Conservation (phyloP, 2,888 invertebrate species). For the Yponomeuta plumbellus region DNA sequence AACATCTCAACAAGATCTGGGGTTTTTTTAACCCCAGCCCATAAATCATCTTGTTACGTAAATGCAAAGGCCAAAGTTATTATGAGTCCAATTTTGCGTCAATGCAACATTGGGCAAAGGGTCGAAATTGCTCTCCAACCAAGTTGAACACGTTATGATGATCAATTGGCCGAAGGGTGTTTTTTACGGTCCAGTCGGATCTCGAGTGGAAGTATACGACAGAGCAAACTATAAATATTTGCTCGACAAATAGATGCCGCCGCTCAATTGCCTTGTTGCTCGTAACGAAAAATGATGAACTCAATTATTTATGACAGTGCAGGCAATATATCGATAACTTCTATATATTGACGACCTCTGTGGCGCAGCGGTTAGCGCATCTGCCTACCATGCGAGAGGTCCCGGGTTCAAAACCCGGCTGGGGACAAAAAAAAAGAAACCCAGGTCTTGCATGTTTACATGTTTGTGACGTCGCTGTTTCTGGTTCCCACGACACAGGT, state of each 20-base stretch:
- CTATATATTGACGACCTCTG: no score
- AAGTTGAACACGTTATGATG: neutral
- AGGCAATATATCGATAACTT: neutral
- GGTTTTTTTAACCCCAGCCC: no score
- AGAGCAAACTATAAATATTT: slow-evolving; percentile 3
- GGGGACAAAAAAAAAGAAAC: no score
- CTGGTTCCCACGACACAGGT: no score
- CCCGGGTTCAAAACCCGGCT: no score
- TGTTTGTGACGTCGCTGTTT: no score
- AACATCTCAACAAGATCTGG: no score
- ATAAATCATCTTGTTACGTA: no score
- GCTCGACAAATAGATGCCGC: neutral
- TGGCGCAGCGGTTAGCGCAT: no score
- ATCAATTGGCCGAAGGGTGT: neutral
- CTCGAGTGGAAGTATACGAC: neutral
- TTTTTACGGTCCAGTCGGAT: neutral
- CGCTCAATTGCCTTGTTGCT: neutral
- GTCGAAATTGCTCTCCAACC: neutral
- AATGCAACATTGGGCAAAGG: neutral
- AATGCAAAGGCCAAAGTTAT: no score
- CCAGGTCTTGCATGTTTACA: no score
- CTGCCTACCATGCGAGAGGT: no score
- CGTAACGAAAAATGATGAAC: neutral
- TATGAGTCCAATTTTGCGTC: neutral
- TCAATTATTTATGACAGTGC: neutral